Evolutionary conservation across 2,113 vertebrate species (phyloP).

Genomic region (Arvicanthis niloticus): DNA sequence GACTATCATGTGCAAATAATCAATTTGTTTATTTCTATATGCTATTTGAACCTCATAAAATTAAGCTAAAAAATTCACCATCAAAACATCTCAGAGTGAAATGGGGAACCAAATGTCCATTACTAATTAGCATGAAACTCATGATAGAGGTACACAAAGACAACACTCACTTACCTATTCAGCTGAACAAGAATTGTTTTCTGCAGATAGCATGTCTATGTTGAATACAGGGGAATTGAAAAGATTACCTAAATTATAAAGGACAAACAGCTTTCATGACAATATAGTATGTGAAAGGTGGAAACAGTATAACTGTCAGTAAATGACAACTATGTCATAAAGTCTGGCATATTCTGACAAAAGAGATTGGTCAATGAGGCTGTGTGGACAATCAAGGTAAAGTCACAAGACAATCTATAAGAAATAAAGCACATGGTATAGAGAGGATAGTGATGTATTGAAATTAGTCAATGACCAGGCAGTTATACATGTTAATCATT

Average conservation of each 20-base stretch:
- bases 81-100: background rate
- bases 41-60: background rate
- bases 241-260: background rate
- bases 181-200: background rate
- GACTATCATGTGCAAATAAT: background rate
- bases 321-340: background rate
- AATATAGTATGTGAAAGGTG: background rate
- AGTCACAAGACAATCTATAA: background rate
- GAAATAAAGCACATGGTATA: background rate
- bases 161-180: background rate
- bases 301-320: rapidly evolving
- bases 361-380: background rate
- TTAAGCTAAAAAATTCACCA: background rate
- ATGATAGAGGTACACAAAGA: background rate
- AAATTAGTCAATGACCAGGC: background rate
- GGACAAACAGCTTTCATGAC: background rate
- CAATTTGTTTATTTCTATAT: background rate
- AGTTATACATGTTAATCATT: background rate
- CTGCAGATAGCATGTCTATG: background rate
- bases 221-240: background rate
- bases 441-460: background rate
- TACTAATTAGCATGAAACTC: background rate
- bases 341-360: background rate
- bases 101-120: background rate
- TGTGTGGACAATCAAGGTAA: background rate